Evolutionary conservation across 1,140 invertebrate species (phyloP).

Genomic region (Aleiodes sp.): DNA sequence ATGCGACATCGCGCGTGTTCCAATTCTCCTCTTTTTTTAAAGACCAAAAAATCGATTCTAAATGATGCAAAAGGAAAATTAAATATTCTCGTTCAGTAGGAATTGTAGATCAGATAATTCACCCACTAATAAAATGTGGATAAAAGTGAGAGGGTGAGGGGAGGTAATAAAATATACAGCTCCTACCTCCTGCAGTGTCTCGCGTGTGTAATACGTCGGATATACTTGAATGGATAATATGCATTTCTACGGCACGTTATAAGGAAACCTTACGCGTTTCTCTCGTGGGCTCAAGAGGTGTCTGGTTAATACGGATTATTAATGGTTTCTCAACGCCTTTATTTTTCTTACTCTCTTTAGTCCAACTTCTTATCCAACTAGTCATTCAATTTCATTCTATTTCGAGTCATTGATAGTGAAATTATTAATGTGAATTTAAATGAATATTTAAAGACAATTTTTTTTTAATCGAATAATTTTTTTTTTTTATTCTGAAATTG

Average conservation of each 20-base stretch:
- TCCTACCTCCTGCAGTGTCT: conserved; percentile 18
- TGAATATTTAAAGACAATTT: too few relatives aligned
- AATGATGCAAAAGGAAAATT: not conserved
- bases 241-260: conserved; percentile 62
- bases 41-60: not conserved
- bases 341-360: conserved; percentile 31
- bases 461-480: too few relatives aligned
- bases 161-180: conserved; percentile 25
- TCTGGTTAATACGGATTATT: conserved; percentile 54
- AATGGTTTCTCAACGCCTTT: conserved; percentile 51
- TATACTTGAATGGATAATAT: conserved; percentile 58
- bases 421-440: too few relatives aligned
- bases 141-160: not conserved
- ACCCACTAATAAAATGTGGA: conserved; percentile 28
- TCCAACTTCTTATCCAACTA: conserved; percentile 27
- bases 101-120: not conserved
- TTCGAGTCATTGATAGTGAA: not conserved
- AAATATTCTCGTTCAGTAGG: not conserved
- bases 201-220: conserved; percentile 55
- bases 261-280: conserved; percentile 54
- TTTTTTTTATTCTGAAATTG: too few relatives aligned
- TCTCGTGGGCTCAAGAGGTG: conserved; percentile 26
- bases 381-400: not conserved
- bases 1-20: too few relatives aligned
- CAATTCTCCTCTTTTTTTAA: not conserved